Conservation (phyloP, 64 coral and sea anemone genomes). For the Porites australiensis region DNA sequence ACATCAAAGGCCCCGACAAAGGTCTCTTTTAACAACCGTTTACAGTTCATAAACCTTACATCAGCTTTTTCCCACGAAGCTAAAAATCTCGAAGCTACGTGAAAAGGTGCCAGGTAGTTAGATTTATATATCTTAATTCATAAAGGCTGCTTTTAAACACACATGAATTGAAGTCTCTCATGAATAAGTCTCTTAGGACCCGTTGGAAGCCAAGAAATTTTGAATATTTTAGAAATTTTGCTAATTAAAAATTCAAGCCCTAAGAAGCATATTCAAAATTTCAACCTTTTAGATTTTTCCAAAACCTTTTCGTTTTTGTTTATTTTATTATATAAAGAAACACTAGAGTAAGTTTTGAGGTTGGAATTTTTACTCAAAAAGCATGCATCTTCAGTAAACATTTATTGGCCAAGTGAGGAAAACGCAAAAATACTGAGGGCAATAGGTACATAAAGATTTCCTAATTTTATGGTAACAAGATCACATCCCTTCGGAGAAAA, state of each 20-base stretch:
- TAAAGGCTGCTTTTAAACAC: neutral
- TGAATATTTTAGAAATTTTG: conserved; percentile 2
- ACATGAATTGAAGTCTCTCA: neutral
- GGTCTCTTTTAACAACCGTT: neutral
- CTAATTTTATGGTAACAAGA: too few species aligned
- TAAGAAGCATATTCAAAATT: neutral
- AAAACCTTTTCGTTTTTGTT: too few species aligned
- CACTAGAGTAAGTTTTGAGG: too few species aligned
- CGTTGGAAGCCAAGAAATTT: neutral
- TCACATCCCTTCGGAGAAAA: too few species aligned
- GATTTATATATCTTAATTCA: neutral
- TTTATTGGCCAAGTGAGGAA: too few species aligned
- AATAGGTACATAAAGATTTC: too few species aligned
- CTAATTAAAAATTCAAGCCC: neutral
- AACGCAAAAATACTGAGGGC: too few species aligned
- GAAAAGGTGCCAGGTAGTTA: neutral
- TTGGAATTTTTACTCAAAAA: too few species aligned
- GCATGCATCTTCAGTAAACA: too few species aligned
- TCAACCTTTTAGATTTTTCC: too few species aligned
- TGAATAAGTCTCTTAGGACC: neutral
- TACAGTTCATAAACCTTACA: neutral
- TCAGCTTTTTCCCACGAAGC: neutral
- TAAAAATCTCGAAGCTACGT: neutral
- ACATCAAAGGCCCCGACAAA: neutral
- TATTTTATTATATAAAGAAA: too few species aligned